phyloP scores from a whole-genome alignment of 2,113 vertebrate genomes.

The Pungitius pungitius region DNA sequence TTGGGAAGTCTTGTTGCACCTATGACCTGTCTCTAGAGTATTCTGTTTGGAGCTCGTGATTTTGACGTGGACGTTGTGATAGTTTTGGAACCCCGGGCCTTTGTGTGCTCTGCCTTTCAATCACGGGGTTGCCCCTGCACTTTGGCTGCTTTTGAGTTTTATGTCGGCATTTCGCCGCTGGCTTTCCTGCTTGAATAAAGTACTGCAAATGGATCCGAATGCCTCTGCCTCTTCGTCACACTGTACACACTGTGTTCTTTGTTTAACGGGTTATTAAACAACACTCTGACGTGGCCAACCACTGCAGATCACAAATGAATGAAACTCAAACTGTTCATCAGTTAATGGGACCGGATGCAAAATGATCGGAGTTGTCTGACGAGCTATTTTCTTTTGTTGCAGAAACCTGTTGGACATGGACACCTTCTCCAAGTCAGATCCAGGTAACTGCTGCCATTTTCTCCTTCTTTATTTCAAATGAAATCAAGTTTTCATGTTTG shows the following conservation, averaged over 20 bases:
- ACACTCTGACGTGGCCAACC: neutral
- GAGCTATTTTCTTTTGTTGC: conserved; percentile 48
- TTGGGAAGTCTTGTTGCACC: too few relatives aligned
- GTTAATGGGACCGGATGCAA: neutral
- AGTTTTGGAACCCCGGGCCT: too few relatives aligned
- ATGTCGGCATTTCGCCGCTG: too few relatives aligned
- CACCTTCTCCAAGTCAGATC: conserved; percentile 96
- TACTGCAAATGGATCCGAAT: too few relatives aligned
- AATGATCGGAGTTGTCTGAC: neutral
- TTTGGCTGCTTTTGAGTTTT: too few relatives aligned
- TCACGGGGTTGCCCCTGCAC: too few relatives aligned
- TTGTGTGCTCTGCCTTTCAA: too few relatives aligned
- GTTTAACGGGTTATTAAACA: neutral
- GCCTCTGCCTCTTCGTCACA: too few relatives aligned
- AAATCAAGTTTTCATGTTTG: conserved; percentile 1
- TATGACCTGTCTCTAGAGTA: too few relatives aligned
- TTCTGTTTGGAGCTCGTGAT: too few relatives aligned
- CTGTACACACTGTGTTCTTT: neutral
- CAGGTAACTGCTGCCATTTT: conserved; percentile 80
- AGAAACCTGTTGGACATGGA: conserved; percentile 95
- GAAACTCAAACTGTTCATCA: neutral
- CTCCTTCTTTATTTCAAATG: conserved; percentile 3
- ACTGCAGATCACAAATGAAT: neutral
- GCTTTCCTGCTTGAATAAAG: too few relatives aligned
- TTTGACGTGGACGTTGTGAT: too few relatives aligned